Conservation (phyloP, 2,797 vertebrate genomes). For the Cynodonichthys magdalenae region DNA sequence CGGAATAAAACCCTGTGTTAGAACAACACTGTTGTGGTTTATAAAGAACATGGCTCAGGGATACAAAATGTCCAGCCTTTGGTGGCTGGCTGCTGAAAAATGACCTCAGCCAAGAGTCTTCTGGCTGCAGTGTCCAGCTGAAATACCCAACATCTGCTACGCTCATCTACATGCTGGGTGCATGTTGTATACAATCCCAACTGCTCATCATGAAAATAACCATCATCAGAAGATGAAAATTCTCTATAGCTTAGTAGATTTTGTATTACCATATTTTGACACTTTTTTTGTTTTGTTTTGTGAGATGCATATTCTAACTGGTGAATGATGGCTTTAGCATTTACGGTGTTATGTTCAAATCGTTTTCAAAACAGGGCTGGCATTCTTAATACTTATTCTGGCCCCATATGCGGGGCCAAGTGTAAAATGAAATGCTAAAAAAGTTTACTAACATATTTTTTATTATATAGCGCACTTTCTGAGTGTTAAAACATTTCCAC, state of each 20-base stretch:
- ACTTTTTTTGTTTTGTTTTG: background rate
- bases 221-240: constrained; percentile 30
- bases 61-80: constrained; percentile 47
- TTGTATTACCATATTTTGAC: background rate
- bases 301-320: background rate
- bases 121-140: constrained; percentile 44
- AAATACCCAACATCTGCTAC: constrained; percentile 43
- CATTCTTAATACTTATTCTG: background rate
- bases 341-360: constrained; percentile 1
- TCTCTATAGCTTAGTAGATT: constrained; percentile 4
- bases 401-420: too few relatives aligned
- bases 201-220: constrained; percentile 34
- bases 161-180: constrained; percentile 26
- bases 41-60: constrained; percentile 63
- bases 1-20: constrained; percentile 34
- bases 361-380: background rate
- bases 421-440: too few relatives aligned
- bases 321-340: background rate
- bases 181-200: constrained; percentile 24
- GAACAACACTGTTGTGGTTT: constrained; percentile 63
- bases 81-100: constrained; percentile 62
- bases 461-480: too few relatives aligned
- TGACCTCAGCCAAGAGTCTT: constrained; percentile 55
- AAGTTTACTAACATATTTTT: too few relatives aligned
- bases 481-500: too few relatives aligned